Base-by-base conservation (phyloP, 2,797 vertebrate species). In the Enteromius treurensis region DNA sequence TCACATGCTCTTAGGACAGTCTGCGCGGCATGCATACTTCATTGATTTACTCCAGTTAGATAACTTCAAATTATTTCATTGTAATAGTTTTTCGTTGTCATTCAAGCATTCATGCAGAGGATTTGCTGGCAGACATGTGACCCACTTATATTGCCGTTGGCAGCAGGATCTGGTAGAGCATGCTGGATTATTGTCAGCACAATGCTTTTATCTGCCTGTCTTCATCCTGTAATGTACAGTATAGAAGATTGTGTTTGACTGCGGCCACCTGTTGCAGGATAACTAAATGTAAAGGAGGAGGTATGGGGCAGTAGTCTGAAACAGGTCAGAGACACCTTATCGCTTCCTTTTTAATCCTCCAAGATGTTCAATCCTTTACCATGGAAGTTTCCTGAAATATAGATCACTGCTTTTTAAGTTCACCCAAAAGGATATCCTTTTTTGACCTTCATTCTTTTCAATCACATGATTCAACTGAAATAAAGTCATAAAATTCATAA, bases 401-500 rank as follows among this genome's bases (percentile, higher is more conserved):
- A 32, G 5, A 32, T 45, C 23, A 64, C 37, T 13, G 26, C 26
- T 4, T 95, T 92, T 93, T 93, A 92, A 60, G 91, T 91, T 92
- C 92, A 90, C 92, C 94, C 94, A 91, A 93, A 94, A 95, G 94
- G 93, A 95, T 93, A 96, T 21, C 53, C 29, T 42, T 49, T 49
- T 26, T 26, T 26, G 26, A 29, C 42, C 45, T 73, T 74, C 14
- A 19, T 94, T 95, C 88, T 94, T 95, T 97, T 97, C 34, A 95
- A 95, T 92, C 92, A 94, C 93, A 93, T 88, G 94, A 96, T 96
- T 97, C 96, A 96, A 97, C 94, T 93, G 94, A 95, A 77, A 95
- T 96, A 96, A 97, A 97, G 94, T 94, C 95, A 95, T 96, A 94
- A 5, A 62, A 29, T 26, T 23, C 23, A 26, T 14, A 26, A 60